A percentile compares a stretch with the other conserved stretches of the same genome.
Conservation (phyloP, 2,888 invertebrate genomes). For the Muschampia plurimacula region DNA sequence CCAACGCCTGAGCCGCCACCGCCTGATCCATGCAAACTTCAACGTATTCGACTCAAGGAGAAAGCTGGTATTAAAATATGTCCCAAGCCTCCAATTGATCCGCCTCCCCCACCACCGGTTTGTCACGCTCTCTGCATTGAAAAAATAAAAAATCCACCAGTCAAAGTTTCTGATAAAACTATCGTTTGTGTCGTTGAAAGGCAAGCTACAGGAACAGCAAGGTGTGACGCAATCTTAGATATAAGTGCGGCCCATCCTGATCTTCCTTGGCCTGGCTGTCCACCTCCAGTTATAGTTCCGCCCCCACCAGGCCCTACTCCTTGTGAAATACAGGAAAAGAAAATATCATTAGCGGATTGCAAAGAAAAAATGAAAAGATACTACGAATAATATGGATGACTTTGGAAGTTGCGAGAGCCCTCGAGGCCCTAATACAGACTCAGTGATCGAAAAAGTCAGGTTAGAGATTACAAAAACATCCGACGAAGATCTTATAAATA, state of each 20-base stretch:
- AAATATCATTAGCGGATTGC: constrained; percentile 52
- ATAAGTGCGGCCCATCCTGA: constrained; percentile 51
- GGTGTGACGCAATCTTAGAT: constrained; percentile 58
- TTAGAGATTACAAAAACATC: constrained; percentile 46
- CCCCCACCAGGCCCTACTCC: constrained; percentile 57
- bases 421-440: constrained; percentile 46
- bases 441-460: constrained; percentile 52
- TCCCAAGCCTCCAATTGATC: constrained; percentile 52
- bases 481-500: constrained; percentile 48
- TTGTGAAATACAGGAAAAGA: constrained; percentile 57
- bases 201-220: constrained; percentile 52
- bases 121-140: constrained; percentile 67
- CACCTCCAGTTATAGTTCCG: constrained; percentile 55
- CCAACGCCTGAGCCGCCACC: constrained; percentile 55
- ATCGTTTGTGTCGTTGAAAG: constrained; percentile 57
- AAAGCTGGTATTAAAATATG: constrained; percentile 65
- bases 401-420: constrained; percentile 37
- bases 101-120: constrained; percentile 51
- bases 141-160: constrained; percentile 62
- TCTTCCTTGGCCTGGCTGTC: constrained; percentile 56
- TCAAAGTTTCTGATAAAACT: constrained; percentile 46
- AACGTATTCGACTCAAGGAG: constrained; percentile 53
- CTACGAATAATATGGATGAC: constrained; percentile 58
- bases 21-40: constrained; percentile 57
- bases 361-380: constrained; percentile 62